These are phyloP conservation scores for Anguilla obscura DNA, from an alignment of 2,797 vertebrate genomes.

Conservation along the genomic window DNA sequence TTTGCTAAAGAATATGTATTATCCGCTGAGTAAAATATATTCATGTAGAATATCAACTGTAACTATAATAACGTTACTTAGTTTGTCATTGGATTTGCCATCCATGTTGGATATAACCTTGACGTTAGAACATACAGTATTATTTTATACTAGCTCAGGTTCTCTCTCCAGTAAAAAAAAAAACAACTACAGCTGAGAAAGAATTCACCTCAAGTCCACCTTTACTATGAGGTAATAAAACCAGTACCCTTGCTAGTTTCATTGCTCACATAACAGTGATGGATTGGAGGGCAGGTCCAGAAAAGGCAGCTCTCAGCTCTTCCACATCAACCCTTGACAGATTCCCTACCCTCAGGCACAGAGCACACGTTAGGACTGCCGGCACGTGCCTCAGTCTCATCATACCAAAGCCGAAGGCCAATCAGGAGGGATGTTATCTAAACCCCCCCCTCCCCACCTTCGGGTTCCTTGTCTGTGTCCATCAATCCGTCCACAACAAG, in stretches of 20 bases:
- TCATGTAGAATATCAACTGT: neutral
- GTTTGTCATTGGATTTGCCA: neutral
- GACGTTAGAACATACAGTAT: neutral
- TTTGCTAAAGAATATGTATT: neutral
- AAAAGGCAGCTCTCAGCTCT: conserved; percentile 34
- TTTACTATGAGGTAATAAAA: neutral
- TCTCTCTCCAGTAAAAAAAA: neutral
- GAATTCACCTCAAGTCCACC: conserved; percentile 24
- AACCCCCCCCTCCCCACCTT: conserved; percentile 34
- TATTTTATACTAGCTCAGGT: neutral
- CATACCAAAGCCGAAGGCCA: conserved; percentile 22
- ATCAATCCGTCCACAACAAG: conserved; percentile 7
- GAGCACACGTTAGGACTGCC: conserved; percentile 19
- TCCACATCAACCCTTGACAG: conserved; percentile 6
- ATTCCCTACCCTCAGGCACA: conserved; percentile 34
- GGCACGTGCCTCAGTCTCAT: conserved; percentile 28
- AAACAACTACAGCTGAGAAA: neutral
- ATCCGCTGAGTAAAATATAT: neutral
- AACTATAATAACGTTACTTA: neutral
- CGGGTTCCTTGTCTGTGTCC: conserved; percentile 5
- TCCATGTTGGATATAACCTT: neutral
- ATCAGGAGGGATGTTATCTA: conserved; percentile 35
- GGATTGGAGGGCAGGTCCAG: conserved; percentile 33
- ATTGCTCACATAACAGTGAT: conserved; percentile 8
- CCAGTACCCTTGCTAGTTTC: neutral